Base-by-base conservation (phyloP, 2,888 invertebrate genomes). In the Dilophus febrilis region DNA sequence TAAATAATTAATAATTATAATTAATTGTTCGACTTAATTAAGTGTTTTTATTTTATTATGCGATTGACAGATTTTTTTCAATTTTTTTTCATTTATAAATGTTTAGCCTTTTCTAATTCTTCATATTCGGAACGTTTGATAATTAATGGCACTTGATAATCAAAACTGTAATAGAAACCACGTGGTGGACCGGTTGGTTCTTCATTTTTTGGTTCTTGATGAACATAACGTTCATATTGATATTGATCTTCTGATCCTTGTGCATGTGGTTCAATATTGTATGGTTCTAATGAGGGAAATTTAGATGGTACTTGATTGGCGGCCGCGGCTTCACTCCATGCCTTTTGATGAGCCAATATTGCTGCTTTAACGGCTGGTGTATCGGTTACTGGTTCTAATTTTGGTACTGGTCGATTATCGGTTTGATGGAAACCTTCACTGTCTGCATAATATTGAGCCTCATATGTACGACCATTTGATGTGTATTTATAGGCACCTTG, bases 381-480 rank as follows among this genome's bases (percentile, higher is more conserved):
- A 53, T 81, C 81, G 46, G 74, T 70, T 11, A 71, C 70, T 1
- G 72, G 76, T 53, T 68, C 61, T 39, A 75, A 70, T 37, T 66
- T 65, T 37, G 71, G 66, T 49, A 72, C 71, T 12, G 77, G 76
- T 3, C 77, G 61, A 54, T 82, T 80, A 52, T 81, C 81, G 43
- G 76, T 72, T 46, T 81, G 80, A 60, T 82, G 81, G 66, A 82
- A 82, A n/a, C 82, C 83, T 46, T 70, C 66, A 46, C 72, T 70
- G 53, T 80, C 78, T 42, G 80, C 78, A 71, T 77, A 80, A 57
- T 82, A 82, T 45, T 72, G 67, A 3, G 76, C 74, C 73, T 74
- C 37, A 41, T 58, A 59, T 38, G 61, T 61, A 18, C 59, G 55
- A 18, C 62, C 61, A 48, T 55, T 52, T 8, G 72, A 71, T 34